These are phyloP conservation scores for Microtus californicus DNA, from an alignment of 2,797 vertebrate species.

Conservation along the genomic window DNA sequence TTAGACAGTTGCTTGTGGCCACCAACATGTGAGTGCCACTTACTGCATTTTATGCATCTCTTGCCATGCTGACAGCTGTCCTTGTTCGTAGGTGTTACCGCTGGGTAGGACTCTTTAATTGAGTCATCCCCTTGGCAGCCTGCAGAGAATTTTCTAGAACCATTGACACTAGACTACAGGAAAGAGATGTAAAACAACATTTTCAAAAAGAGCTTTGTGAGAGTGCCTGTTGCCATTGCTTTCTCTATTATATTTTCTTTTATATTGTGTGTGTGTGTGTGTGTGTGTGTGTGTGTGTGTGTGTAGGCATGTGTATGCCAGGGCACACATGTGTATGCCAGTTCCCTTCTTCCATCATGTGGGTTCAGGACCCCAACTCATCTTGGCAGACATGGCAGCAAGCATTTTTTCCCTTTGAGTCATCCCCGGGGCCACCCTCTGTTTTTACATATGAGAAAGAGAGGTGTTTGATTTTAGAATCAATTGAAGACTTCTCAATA, in stretches of 20 bases:
- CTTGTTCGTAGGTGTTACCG: background rate
- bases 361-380: background rate
- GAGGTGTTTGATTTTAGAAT: background rate
- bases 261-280: background rate
- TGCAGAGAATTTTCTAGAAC: background rate
- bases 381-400: background rate
- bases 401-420: background rate
- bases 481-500: background rate
- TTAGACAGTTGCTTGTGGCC: background rate
- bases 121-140: background rate
- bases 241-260: background rate
- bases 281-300: background rate
- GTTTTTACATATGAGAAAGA: background rate
- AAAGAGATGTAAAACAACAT: background rate
- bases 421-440: background rate
- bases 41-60: background rate
- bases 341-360: background rate
- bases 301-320: background rate
- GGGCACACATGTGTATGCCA: too few relatives aligned
- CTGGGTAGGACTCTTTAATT: background rate
- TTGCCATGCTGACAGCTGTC: background rate
- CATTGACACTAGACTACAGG: background rate
- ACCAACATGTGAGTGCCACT: background rate
- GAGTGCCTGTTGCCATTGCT: background rate
- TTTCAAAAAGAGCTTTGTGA: background rate